phyloP scores from a whole-genome alignment of 2,797 vertebrate species.

The Muraenolepis orangiensis region DNA sequence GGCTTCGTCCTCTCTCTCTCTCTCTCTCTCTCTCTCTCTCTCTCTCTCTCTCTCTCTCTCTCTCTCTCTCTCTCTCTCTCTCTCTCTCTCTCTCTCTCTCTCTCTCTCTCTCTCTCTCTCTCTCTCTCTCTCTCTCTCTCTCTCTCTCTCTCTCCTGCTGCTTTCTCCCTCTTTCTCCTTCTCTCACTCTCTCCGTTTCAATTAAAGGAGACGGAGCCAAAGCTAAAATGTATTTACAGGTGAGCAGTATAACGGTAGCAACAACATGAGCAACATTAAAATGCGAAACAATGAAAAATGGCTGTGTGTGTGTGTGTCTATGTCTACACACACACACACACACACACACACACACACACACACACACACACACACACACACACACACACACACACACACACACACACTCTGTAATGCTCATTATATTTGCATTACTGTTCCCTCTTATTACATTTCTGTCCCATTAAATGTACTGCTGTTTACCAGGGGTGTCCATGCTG shows the following conservation, averaged over 20 bases:
- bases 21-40: too few relatives aligned
- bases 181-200: background rate
- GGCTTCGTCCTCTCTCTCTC: background rate
- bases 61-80: background rate
- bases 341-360: background rate
- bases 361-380: background rate
- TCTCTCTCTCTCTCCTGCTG: background rate
- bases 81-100: too few relatives aligned
- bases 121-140: background rate
- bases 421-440: background rate
- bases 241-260: too few relatives aligned
- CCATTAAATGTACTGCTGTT: background rate
- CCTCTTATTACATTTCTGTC: background rate
- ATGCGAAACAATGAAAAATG: background rate
- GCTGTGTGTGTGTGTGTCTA: background rate
- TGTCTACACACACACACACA: background rate
- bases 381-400: background rate
- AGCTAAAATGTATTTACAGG: too few relatives aligned
- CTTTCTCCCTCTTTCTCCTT: too few relatives aligned
- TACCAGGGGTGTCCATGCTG: too few relatives aligned
- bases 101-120: background rate
- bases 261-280: background rate
- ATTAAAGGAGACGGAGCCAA: background rate
- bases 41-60: too few relatives aligned
- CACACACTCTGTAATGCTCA: background rate